Conservation (phyloP, 1,140 invertebrate genomes). For the Tetragnatha versicolor region DNA sequence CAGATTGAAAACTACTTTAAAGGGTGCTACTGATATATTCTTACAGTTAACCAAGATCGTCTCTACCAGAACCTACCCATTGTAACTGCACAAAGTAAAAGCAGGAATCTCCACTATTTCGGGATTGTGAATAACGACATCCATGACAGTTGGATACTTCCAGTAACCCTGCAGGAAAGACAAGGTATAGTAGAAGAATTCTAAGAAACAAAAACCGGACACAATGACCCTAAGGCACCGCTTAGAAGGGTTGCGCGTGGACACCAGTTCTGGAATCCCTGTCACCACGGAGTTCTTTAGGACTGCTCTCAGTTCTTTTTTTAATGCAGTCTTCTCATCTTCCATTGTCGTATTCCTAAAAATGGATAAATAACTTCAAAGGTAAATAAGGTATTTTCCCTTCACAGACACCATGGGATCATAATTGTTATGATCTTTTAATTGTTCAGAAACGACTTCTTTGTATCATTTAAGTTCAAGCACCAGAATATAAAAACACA, state of each 20-base stretch:
- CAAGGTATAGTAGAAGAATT: slow-evolving; percentile 29
- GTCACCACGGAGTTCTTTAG: slow-evolving; percentile 46
- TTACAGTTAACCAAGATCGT: no score
- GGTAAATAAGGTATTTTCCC: no score
- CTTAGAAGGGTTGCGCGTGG: not conserved
- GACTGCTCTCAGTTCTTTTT: not conserved
- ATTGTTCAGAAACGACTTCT: no score
- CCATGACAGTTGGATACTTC: slow-evolving; percentile 48
- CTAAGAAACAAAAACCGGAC: slow-evolving; percentile 2
- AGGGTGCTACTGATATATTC: no score
- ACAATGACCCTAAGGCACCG: slow-evolving; percentile 28
- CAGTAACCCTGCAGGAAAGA: slow-evolving; percentile 31
- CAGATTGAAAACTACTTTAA: no score
- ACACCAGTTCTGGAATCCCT: slow-evolving; percentile 34
- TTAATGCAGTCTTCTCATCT: no score
- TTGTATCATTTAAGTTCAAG: no score
- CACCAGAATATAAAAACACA: no score
- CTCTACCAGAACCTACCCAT: slow-evolving; percentile 30
- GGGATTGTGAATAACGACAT: slow-evolving; percentile 27
- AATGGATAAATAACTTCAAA: no score
- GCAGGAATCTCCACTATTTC: slow-evolving; percentile 28
- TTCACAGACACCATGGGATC: no score
- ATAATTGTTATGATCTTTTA: no score
- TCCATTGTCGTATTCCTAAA: not conserved
- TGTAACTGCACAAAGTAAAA: slow-evolving; percentile 39